Evolutionary conservation across 2,888 invertebrate genomes (phyloP), one percentile per base, ranked within the genome.

Genomic region (Tipula lateralis): DNA sequence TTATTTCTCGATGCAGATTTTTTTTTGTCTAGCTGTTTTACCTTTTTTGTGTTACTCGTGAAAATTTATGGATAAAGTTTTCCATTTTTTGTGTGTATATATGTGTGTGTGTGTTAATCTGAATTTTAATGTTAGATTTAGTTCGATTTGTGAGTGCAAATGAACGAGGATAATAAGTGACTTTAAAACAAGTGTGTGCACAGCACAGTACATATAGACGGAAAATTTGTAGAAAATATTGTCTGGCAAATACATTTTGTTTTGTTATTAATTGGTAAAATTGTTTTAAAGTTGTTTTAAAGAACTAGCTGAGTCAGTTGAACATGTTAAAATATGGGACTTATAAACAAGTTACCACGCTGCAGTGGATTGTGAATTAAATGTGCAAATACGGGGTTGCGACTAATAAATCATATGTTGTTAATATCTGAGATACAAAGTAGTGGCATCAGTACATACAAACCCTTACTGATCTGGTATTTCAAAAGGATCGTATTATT

Each of bases 11-110:
- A 66, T 66, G 19, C 66, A 9, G 24, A 66, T 66, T 66, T 24
- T 66, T 66, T 44, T 36, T 19, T 50, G 4, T 1, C 44, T 50
- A 16, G 44, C 7, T 50, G 44, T 16, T 50, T 6, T 50, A 50
- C 44, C 44, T 50, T 16, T 50, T 50, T 16, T 44, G 39, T 44
- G 44, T 44, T 44, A 16, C 66, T 24, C 66, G 24, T 24, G 66
- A 66, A 66, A 66, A 66, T 66, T 66, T 66, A 66, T 66, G 66
- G 66, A 66, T 9, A 66, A 66, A 66, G 66, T 66, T 66, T 66
- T 24, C 1, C 1, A 44, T 44, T n/a, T 44, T 66, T 66, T 66
- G 19, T 66, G 7, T 13, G 66, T 66, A 24, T 66, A 24, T 66
- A 1, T 12, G 9, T n/a, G n/a, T n/a, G n/a, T n/a, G n/a, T n/a